Evolutionary conservation across 2,888 invertebrate genomes (phyloP), one percentile per base, ranked within the genome.

Genomic region (Danaus chrysippus): DNA sequence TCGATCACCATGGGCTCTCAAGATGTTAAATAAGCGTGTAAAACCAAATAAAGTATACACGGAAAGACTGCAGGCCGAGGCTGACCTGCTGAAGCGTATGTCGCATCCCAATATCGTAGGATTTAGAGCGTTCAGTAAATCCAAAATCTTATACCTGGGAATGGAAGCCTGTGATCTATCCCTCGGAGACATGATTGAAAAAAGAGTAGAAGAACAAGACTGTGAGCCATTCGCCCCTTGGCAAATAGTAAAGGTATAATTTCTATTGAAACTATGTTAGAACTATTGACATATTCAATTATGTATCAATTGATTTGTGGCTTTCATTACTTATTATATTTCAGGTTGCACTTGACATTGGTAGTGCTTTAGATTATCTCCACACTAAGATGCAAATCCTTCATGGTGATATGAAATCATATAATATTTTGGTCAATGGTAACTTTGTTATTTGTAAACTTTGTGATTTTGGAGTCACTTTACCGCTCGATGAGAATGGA

Each of bases 1-100:
- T 0, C 92, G 93, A n/a, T 97, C 97, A 0, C 97, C 97, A 0
- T 97, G 97, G 97, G 97, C 96, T 0, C 88, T 97, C 0, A 97
- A 97, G 77, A 94, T 95, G 82, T 78, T 96, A 1, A 93, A 92
- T 69, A 92, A 88, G 57, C 82, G 82, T 2, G 86, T 88, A 15
- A 91, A 90, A 70, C 91, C 91, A 0, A 80, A 79, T 64, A 77
- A 74, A 70, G 84, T 86, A 0, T 87, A 86, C 68, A 88, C 92
- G 2, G 86, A 92, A 17, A 92, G 96, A 0, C 85, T 96, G 49
- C 86, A 92, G 65, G 87, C 91, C 0, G 97, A 97, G 82, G 96
- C 96, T 0, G 92, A 94, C 17, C 89, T 96, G 54, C 85, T 97
- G 13, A 83, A 91, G 76, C 86, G 78, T 46, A 92, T 97, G 70